Evolutionary conservation across 2,113 vertebrate genomes (phyloP).

Genomic region (Paratilapia polleni): DNA sequence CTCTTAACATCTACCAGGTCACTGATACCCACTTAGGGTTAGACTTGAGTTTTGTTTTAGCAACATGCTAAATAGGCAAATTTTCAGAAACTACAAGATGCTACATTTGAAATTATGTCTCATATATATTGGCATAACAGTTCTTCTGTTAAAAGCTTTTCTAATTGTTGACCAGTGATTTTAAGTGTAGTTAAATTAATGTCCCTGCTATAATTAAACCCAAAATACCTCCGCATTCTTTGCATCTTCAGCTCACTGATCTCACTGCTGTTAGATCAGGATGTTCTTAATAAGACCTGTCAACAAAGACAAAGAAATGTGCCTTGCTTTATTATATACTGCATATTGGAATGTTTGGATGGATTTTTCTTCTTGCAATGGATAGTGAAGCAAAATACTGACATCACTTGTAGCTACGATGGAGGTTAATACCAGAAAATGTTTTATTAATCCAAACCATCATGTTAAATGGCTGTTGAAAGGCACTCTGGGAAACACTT

Average conservation of each 20-base stretch:
- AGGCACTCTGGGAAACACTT: not conserved
- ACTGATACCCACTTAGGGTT: not conserved
- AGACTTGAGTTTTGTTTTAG: not conserved
- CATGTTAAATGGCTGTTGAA: not conserved
- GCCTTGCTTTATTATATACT: not conserved
- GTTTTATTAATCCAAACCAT: not conserved
- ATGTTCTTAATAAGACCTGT: not conserved
- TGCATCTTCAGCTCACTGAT: not conserved
- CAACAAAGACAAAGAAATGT: not conserved
- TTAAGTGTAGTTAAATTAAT: constrained; percentile 12
- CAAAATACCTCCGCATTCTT: not conserved
- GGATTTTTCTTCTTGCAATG: not conserved
- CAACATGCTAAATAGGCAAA: not conserved
- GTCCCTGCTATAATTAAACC: constrained; percentile 28
- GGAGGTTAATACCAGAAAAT: not conserved
- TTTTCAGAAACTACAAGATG: not conserved
- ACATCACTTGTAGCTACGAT: not conserved
- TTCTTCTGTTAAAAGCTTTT: not conserved
- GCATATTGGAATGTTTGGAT: not conserved
- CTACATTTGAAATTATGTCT: not conserved
- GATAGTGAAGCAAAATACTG: not conserved
- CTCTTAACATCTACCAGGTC: not conserved
- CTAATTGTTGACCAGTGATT: not conserved
- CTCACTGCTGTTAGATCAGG: not conserved
- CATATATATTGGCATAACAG: not conserved